phyloP scores from a whole-genome alignment of 2,797 vertebrate genomes.

The Scomberomorus guttatus region DNA sequence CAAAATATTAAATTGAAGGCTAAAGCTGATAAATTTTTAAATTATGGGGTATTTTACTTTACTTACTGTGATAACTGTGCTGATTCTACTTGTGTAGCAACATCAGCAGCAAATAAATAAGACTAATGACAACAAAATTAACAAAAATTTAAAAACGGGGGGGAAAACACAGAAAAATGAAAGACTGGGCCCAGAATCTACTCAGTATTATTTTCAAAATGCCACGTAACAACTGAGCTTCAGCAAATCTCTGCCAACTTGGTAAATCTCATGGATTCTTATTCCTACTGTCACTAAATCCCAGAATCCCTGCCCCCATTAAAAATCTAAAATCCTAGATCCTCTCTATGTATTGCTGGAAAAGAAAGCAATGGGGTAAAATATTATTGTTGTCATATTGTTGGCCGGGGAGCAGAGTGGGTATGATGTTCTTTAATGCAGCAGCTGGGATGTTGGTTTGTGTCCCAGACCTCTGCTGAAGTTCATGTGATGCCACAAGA shows the following conservation, averaged over 20 bases:
- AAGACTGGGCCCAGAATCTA: constrained; percentile 6
- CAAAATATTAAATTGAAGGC: too few relatives aligned
- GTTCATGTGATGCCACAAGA: constrained; percentile 52
- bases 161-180: neutral
- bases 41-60: too few relatives aligned
- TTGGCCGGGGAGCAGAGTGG: constrained; percentile 44
- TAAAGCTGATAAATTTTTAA: too few relatives aligned
- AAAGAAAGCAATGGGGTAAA: constrained; percentile 25
- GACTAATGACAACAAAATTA: neutral
- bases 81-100: neutral
- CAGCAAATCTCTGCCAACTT: constrained; percentile 20
- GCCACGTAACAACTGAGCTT: constrained; percentile 24
- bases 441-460: constrained; percentile 50
- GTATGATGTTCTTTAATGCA: constrained; percentile 36
- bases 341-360: constrained; percentile 23
- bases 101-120: neutral
- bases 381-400: constrained; percentile 59
- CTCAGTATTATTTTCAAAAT: constrained; percentile 19
- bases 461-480: constrained; percentile 60
- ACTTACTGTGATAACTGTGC: too few relatives aligned
- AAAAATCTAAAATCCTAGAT: constrained; percentile 22
- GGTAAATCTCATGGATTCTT: constrained; percentile 35
- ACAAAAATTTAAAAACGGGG: neutral
- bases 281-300: constrained; percentile 44
- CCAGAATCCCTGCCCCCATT: neutral